phyloP scores from a whole-genome alignment of 2,888 invertebrate genomes.

The Schizaphis graminum region DNA sequence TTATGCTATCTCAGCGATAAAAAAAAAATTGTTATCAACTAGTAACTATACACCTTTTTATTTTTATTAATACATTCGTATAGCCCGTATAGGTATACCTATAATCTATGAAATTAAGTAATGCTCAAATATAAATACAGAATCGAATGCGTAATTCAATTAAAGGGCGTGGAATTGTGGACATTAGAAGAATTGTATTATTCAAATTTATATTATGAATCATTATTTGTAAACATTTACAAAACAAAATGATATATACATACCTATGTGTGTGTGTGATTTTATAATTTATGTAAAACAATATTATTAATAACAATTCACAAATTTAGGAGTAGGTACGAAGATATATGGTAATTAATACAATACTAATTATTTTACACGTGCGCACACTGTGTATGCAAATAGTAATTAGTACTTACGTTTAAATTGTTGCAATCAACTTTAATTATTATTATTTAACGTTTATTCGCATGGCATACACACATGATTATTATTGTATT shows the following conservation, averaged over 20 bases:
- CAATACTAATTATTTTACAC: too few relatives aligned
- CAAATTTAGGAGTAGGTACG: neutral
- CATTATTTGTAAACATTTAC: neutral
- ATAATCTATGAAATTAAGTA: neutral
- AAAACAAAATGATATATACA: neutral
- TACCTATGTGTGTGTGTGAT: neutral
- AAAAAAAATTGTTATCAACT: too few relatives aligned
- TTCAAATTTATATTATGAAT: neutral
- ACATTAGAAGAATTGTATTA: neutral
- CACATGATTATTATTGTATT: neutral
- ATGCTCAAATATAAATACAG: neutral
- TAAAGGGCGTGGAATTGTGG: neutral
- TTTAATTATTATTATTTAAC: neutral
- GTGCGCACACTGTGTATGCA: neutral
- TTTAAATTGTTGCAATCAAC: neutral
- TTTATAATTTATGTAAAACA: neutral
- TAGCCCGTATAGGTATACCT: too few relatives aligned
- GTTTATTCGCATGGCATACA: neutral
- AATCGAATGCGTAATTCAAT: neutral
- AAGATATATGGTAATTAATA: neutral
- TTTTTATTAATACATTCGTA: too few relatives aligned
- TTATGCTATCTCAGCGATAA: too few relatives aligned
- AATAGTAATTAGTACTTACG: neutral
- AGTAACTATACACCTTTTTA: too few relatives aligned
- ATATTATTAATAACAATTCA: neutral